Conservation (phyloP, 2,797 vertebrate genomes). For the Myotis vivesi region DNA sequence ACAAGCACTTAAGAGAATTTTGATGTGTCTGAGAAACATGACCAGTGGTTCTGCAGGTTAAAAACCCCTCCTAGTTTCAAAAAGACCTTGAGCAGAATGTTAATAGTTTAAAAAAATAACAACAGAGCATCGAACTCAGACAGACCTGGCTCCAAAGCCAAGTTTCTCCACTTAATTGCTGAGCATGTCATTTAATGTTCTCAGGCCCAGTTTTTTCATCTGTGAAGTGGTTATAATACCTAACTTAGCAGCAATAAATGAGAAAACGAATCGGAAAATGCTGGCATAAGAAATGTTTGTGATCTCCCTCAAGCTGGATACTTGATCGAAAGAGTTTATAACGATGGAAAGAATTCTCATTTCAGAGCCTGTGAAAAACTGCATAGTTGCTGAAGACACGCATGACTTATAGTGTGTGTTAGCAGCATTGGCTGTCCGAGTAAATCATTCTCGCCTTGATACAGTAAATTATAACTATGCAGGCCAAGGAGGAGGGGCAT, state of each 20-base stretch:
- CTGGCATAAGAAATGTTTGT: not conserved
- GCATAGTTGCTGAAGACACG: conserved; percentile 6
- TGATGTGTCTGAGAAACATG: not conserved
- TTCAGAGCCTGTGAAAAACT: not conserved
- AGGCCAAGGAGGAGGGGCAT: not conserved
- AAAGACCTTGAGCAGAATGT: not conserved
- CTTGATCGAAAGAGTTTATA: not conserved
- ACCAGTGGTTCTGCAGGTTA: not conserved
- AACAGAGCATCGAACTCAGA: not conserved
- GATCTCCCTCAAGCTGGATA: not conserved
- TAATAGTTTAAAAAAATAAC: not conserved
- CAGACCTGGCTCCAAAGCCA: not conserved
- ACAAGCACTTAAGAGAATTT: not conserved
- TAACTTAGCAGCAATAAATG: not conserved
- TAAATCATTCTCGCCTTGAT: not conserved
- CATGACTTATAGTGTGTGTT: not conserved
- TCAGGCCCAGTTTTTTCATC: not conserved
- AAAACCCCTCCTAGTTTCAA: not conserved
- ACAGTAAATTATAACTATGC: not conserved
- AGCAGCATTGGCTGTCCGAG: not conserved
- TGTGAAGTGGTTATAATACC: not conserved
- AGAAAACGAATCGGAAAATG: not conserved
- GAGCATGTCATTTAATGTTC: not conserved
- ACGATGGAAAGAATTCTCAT: not conserved
- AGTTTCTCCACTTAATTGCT: not conserved